These are phyloP conservation scores for Tipula lateralis DNA, from an alignment of 2,888 invertebrate genomes.

Conservation along the genomic window DNA sequence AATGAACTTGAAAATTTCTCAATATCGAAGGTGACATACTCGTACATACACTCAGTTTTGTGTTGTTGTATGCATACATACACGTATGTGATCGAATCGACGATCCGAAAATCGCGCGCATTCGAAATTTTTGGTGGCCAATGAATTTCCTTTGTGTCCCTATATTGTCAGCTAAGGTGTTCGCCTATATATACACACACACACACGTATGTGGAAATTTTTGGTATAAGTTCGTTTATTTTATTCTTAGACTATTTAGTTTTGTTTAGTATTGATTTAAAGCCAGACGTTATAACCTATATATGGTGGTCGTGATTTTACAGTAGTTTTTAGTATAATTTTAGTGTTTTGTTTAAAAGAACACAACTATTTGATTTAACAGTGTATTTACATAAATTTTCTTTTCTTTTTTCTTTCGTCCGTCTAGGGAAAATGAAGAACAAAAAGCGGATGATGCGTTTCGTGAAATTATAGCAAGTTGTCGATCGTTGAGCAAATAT, in stretches of 20 bases:
- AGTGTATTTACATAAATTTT: neutral
- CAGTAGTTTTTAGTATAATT: neutral
- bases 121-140: too few species aligned
- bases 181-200: neutral
- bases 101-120: too few species aligned
- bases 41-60: neutral
- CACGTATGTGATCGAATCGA: too few species aligned
- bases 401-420: neutral
- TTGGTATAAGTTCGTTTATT: neutral
- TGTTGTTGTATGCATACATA: too few species aligned
- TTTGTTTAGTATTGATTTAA: neutral
- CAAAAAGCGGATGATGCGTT: slow-evolving; percentile 48
- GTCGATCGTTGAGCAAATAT: slow-evolving; percentile 48
- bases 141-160: neutral
- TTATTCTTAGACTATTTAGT: neutral
- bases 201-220: too few species aligned
- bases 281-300: neutral
- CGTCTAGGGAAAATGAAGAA: slow-evolving; percentile 38
- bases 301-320: neutral
- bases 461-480: slow-evolving; percentile 49
- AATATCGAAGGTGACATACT: neutral
- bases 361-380: neutral
- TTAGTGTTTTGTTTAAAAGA: neutral
- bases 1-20: neutral
- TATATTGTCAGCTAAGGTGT: neutral